Evolutionary conservation across 2,797 vertebrate genomes (phyloP).

Genomic region (Melanotaenia nigrans): DNA sequence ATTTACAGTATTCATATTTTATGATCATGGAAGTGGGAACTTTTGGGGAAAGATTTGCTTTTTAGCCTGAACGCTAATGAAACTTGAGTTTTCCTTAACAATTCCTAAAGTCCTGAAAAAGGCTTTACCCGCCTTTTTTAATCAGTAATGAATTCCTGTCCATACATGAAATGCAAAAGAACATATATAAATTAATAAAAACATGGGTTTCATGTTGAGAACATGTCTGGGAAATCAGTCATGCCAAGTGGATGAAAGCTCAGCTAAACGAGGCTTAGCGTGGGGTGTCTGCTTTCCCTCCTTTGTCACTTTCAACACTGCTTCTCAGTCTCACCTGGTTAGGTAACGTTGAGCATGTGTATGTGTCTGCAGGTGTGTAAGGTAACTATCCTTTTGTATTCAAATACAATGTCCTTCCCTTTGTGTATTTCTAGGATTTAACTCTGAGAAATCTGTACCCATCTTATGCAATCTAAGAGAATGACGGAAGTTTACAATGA

Average conservation of each 20-base stretch:
- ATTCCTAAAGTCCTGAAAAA: not conserved
- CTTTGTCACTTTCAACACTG: slow-evolving; percentile 61
- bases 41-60: not conserved
- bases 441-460: slow-evolving; percentile 5
- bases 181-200: not conserved
- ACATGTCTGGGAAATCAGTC: slow-evolving; percentile 1
- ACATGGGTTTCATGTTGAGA: not conserved
- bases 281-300: slow-evolving; percentile 58
- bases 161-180: not conserved
- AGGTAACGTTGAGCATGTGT: slow-evolving; percentile 43
- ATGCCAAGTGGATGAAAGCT: slow-evolving; percentile 24
- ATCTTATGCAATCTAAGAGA: slow-evolving; percentile 3
- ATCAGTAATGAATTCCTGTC: not conserved
- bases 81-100: not conserved
- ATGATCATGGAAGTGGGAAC: not conserved
- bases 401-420: slow-evolving; percentile 53
- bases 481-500: not conserved
- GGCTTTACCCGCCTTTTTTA: not conserved
- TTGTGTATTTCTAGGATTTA: slow-evolving; percentile 53
- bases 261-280: slow-evolving; percentile 27
- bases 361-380: slow-evolving; percentile 32
- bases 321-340: slow-evolving; percentile 59
- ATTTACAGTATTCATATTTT: not conserved
- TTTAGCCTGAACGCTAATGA: not conserved
- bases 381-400: slow-evolving; percentile 15